phyloP scores from a whole-genome alignment of 2,888 invertebrate species.

The Protophormia terraenovae region DNA sequence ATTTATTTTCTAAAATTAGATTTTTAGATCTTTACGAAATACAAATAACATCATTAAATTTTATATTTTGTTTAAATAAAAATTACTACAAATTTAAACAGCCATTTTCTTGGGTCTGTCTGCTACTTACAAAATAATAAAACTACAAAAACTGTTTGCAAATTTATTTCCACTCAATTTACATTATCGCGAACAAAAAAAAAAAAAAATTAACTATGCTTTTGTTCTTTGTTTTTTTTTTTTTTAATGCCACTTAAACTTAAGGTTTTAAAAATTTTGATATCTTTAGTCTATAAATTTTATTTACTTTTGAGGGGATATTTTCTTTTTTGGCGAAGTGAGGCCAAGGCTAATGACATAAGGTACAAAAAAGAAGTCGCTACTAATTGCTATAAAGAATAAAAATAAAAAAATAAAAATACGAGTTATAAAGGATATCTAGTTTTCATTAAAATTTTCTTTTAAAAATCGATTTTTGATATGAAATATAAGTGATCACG shows the following conservation, averaged over 20 bases:
- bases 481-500: no score
- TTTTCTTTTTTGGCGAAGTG: not conserved
- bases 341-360: not conserved
- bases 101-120: not conserved
- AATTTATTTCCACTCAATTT: slow-evolving; percentile 9
- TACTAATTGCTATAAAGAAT: no score
- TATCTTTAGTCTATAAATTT: slow-evolving; percentile 22
- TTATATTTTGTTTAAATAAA: no score
- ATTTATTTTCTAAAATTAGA: not conserved
- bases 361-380: not conserved
- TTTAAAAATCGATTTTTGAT: no score
- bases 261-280: not conserved
- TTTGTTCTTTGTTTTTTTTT: not conserved
- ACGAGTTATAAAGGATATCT: no score
- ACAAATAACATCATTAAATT: no score
- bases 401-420: no score
- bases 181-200: not conserved
- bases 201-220: not conserved
- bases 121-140: not conserved
- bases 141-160: not conserved
- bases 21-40: no score
- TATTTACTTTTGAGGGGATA: not conserved
- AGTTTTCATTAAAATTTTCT: no score
- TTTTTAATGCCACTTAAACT: not conserved
- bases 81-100: no score